Evolutionary conservation across 2,888 invertebrate species (phyloP).

Genomic region (Dryobota labecula): DNA sequence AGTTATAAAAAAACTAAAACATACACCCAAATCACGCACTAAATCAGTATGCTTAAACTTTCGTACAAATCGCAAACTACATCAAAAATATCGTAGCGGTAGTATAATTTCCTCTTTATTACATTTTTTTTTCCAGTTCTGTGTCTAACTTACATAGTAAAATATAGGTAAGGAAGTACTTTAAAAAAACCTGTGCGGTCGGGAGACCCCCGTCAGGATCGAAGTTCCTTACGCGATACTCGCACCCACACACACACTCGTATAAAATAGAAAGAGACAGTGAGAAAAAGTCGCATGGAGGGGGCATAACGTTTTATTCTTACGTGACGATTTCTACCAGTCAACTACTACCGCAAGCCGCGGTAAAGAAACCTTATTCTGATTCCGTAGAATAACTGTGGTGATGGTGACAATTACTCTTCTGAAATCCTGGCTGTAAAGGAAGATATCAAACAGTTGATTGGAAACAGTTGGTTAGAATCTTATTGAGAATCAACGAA

Average conservation of each 20-base stretch:
- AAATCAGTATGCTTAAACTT: not conserved
- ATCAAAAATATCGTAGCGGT: constrained; percentile 4
- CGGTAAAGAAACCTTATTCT: not conserved
- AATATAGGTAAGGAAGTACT: not conserved
- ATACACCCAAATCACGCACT: not conserved
- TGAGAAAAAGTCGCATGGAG: too few species aligned
- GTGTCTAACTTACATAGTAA: not conserved
- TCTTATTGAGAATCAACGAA: not conserved
- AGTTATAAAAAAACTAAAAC: too few species aligned
- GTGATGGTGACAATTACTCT: not conserved
- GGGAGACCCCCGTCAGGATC: not conserved
- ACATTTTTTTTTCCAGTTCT: not conserved
- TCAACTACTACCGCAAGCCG: too few species aligned
- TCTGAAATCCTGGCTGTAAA: not conserved
- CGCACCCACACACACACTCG: not conserved
- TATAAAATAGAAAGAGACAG: too few species aligned
- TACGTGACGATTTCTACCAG: too few species aligned
- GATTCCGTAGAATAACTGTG: not conserved
- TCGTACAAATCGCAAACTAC: not conserved
- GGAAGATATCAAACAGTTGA: not conserved
- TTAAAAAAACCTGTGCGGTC: not conserved
- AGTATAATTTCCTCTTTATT: not conserved
- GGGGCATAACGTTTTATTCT: too few species aligned
- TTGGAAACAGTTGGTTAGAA: not conserved
- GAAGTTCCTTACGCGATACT: not conserved